These are phyloP conservation scores for Rhynchomys soricoides DNA, from an alignment of 2,113 vertebrate genomes.

Conservation along the genomic window DNA sequence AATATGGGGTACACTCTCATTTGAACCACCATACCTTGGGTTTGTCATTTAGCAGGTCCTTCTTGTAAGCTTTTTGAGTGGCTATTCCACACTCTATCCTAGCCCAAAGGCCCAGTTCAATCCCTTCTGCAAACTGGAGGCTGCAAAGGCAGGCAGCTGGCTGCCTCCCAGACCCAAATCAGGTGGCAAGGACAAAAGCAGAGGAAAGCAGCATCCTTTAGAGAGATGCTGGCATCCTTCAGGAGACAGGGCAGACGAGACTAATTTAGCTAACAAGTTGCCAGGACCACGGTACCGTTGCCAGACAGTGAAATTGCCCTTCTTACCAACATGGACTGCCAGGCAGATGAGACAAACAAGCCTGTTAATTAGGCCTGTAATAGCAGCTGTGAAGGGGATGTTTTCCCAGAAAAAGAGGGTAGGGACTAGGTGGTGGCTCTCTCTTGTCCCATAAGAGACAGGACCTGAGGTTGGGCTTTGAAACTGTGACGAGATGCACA, in stretches of 20 bases:
- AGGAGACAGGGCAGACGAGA: constrained; percentile 2
- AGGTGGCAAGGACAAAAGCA: neutral
- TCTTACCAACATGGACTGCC: neutral
- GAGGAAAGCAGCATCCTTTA: neutral
- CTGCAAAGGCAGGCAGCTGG: neutral
- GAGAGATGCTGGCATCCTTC: neutral
- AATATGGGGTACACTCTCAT: neutral
- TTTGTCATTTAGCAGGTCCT: rapidly evolving
- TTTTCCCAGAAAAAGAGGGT: neutral
- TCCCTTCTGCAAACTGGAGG: neutral
- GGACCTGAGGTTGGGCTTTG: neutral
- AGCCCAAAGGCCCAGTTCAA: neutral
- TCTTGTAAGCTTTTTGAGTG: neutral
- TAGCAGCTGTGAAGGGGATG: neutral
- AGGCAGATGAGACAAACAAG: constrained; percentile 57
- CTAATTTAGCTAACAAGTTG: constrained; percentile 50
- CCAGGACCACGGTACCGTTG: constrained; percentile 39
- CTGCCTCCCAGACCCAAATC: neutral
- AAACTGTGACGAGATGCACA: neutral
- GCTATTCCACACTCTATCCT: rapidly evolving
- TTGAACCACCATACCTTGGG: neutral
- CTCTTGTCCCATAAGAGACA: neutral
- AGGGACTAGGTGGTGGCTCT: neutral
- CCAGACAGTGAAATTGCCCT: constrained; percentile 65
- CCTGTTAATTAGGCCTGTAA: constrained; percentile 65